Conservation (phyloP, 2,797 vertebrate genomes). For the Pitangus sulphuratus region DNA sequence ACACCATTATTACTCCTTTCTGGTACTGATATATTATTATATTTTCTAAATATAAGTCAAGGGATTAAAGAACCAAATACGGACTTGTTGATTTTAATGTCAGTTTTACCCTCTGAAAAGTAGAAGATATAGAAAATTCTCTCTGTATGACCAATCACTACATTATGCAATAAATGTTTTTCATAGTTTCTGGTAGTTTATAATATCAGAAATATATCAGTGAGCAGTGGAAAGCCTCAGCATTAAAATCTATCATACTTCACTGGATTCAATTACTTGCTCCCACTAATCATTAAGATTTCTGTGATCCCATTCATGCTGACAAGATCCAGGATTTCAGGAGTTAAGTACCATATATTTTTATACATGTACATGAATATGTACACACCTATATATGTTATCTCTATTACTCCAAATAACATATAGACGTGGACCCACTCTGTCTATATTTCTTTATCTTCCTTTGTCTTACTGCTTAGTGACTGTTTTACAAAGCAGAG, state of each 20-base stretch:
- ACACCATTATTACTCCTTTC: not conserved
- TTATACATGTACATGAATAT: not conserved
- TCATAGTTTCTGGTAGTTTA: not conserved
- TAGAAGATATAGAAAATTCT: slow-evolving; percentile 18
- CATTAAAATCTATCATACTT: not conserved
- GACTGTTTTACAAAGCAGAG: not conserved
- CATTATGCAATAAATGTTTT: not conserved
- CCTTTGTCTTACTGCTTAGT: not conserved
- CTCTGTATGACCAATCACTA: not conserved
- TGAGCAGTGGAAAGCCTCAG: not conserved
- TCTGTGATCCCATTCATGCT: not conserved
- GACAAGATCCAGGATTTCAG: not conserved
- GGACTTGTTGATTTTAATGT: not conserved
- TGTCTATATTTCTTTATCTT: not conserved
- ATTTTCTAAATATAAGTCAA: not conserved
- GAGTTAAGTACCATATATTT: not conserved
- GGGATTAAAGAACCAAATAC: slow-evolving; percentile 6
- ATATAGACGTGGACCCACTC: not conserved
- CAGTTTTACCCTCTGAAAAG: not conserved
- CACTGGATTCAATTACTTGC: not conserved
- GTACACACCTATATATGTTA: not conserved
- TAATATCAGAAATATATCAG: not conserved
- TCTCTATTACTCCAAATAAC: not conserved
- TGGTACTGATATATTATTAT: not conserved
- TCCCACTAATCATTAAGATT: not conserved